Base-by-base conservation (phyloP, 2,113 vertebrate genomes). In the Dicaeum eximium region DNA sequence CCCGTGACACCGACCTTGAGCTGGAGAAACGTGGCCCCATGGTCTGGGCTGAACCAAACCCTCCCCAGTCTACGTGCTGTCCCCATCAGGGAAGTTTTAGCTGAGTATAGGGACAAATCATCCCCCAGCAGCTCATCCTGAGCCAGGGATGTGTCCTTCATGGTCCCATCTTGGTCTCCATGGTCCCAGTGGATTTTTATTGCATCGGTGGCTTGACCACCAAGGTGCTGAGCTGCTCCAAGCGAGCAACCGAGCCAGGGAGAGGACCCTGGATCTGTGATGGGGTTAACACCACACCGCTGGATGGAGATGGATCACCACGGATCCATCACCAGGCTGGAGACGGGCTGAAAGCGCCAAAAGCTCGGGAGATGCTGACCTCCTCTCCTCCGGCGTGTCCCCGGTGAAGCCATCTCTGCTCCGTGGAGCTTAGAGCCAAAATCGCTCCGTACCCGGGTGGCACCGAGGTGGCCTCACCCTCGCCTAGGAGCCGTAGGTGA, bases 361-460 rank as follows among this genome's bases (percentile, higher is more conserved):
- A 82, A 51, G 35, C 74, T 40, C 1, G 11, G 81, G 38, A 80
- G 35, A 40, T 7, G 58, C 50, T 1, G 0, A 30, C 57, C 48
- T 65, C 17, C 37, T 27, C 45, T 48, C n/a, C 82, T 67, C 30
- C 40, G 54, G 81, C n/a, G 2, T 0, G 1, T 61, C n/a, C 64
- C 66, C 45, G 15, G 19, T 7, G 79, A 71, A 54, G 48, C 40
- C 58, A 35, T 28, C 73, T 57, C 47, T 14, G 30, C 37, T 44
- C 62, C 0, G 0, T 2, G 38, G 51, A 64, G 47, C 56, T 71
- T 2, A 4, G 53, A 60, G 86, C 38, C 27, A 1, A 16, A n/a
- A 30, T 2, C 3, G 24, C 69, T 44, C 78, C 9, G 2, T 11
- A 64, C 19, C 53, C 2, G 0, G 13, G 13, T 2, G 42, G 22